Base-by-base conservation (phyloP, 2,797 vertebrate genomes). In the Neoniphon sammara region DNA sequence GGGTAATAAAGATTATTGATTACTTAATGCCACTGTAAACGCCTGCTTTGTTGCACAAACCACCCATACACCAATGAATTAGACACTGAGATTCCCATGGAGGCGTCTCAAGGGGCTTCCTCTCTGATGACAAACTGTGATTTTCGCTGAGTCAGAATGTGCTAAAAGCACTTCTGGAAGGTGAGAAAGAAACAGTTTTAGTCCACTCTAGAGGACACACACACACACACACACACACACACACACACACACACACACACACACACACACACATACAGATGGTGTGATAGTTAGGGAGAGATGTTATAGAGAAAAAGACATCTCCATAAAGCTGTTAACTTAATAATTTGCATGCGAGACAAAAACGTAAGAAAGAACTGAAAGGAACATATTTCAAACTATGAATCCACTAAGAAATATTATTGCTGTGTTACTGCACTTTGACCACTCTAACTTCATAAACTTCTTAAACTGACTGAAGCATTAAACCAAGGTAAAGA, bases 141-240 rank as follows among this genome's bases (percentile, higher is more conserved):
- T 75, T 53, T 12, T 14, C 12, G 44, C 64, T 86, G 78, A 87
- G 61, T 88, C 73, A 78, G 42, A 52, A 58, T 25, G 63, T 5
- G n/a, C 50, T 81, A 73, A 75, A 64, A 75, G 72, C 69, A 76
- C 55, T 18, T 69, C 25, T 67, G 72, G 70, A 66, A 74, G 67
- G 12, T 52, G 57, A 36, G 30, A 63, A 18, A 54, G 25, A 73
- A 66, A 71, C 47, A 55, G 55, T 12, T 39, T 42, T 42, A 42
- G 39, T 42, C 39, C 39, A 42, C 2, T 42, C 39, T 42, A 42
- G 15, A 21, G 20, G 14, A 11, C 49, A 46, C 21, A 53, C 39
- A 11, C 49, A 46, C 21, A 53, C 39, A 67, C 36, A 60, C 56
- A 70, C 56, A 23, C 55, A 70, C 44, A 57, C 56, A 57, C 17